These are phyloP conservation scores for Macrosteles quadrilineatus DNA, from an alignment of 1,140 invertebrate species.

Conservation along the genomic window DNA sequence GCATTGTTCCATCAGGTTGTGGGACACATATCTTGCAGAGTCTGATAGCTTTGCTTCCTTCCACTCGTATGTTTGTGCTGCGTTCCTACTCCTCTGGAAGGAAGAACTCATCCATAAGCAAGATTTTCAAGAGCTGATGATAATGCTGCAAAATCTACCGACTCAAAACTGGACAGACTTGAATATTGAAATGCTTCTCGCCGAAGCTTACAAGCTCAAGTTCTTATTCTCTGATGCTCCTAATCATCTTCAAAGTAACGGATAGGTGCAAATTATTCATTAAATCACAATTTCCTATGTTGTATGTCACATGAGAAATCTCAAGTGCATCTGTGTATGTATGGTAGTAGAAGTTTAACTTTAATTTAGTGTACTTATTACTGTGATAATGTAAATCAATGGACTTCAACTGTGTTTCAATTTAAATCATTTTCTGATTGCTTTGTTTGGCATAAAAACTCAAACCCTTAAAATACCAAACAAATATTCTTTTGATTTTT, in stretches of 20 bases:
- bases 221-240: conserved; percentile 97
- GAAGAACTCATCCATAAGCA: conserved; percentile 82
- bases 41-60: conserved; percentile 95
- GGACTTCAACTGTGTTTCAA: no score
- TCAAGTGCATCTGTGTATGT: no score
- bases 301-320: no score
- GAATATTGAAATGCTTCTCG: conserved; percentile 92
- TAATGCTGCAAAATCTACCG: conserved; percentile 96
- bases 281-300: no score
- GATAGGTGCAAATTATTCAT: conserved; percentile 31
- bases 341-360: no score
- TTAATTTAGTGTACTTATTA: no score
- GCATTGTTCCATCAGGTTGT: conserved; percentile 93
- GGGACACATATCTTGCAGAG: conserved; percentile 99
- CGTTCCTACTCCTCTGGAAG: conserved; percentile 94
- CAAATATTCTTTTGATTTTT: no score
- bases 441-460: no score
- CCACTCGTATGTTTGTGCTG: conserved; percentile 98
- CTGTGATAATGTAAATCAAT: no score
- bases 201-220: conserved; percentile 80
- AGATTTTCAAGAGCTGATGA: conserved; percentile 96
- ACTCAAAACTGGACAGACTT: conserved; percentile 96
- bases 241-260: conserved; percentile 69
- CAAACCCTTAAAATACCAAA: no score
- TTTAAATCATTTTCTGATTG: no score